A percentile compares a stretch with the other conserved stretches of the same genome.
Conservation (phyloP, 2,888 invertebrate species). For the Yponomeuta plumbellus region DNA sequence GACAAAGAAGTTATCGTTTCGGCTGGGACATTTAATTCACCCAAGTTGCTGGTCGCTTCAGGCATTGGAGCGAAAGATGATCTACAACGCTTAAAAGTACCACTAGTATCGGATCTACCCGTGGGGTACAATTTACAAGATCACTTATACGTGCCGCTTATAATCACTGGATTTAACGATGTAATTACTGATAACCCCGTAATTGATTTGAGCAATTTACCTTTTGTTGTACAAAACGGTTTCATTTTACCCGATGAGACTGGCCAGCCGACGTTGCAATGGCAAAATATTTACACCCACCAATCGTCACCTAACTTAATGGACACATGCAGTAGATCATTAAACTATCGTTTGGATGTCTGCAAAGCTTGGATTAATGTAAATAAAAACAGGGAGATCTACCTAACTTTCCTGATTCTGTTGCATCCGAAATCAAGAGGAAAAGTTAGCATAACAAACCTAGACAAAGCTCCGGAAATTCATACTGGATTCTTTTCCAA, state of each 20-base stretch:
- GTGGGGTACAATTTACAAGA: conserved; percentile 9
- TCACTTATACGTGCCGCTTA: conserved; percentile 1
- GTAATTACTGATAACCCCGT: conserved; percentile 4
- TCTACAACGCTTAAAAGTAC: background rate
- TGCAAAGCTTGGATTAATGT: too few relatives aligned
- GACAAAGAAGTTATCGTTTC: conserved; percentile 12
- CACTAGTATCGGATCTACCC: background rate
- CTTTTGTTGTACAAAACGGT: background rate
- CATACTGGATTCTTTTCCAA: conserved; percentile 7
- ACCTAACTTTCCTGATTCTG: too few relatives aligned
- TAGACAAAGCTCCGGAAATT: background rate
- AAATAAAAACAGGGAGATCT: too few relatives aligned
- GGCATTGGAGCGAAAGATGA: conserved; percentile 11
- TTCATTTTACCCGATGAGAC: background rate
- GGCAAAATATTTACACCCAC: background rate
- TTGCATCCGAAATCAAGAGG: conserved; percentile 3
- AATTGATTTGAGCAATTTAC: background rate
- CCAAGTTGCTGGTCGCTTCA: conserved; percentile 10
- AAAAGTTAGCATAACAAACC: background rate
- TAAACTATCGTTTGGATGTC: too few relatives aligned
- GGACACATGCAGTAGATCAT: too few relatives aligned
- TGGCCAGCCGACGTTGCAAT: background rate
- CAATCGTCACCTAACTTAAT: too few relatives aligned
- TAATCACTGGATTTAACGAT: background rate
- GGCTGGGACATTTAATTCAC: conserved; percentile 6